phyloP scores from a whole-genome alignment of 1,140 invertebrate genomes.

The Zaprionus lachaisei region DNA sequence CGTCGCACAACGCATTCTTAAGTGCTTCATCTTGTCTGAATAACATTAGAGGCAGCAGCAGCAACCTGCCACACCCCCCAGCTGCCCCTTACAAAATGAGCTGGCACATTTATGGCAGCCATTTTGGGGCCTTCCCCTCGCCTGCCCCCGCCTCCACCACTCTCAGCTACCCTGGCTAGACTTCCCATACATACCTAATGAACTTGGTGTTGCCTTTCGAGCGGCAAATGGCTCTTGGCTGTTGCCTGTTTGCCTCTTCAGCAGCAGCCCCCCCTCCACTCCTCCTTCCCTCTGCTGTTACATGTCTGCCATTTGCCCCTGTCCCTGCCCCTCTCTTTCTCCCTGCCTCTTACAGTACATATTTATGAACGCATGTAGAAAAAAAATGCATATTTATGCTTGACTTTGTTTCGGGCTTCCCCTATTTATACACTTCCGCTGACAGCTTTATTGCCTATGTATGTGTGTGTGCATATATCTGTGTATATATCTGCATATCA shows the following conservation, averaged over 20 bases:
- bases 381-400: conserved; percentile 58
- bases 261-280: neutral
- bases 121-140: conserved; percentile 57
- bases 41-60: conserved; percentile 65
- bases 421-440: conserved; percentile 42
- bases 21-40: conserved; percentile 81
- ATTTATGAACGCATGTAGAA: conserved; percentile 47
- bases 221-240: conserved; percentile 39
- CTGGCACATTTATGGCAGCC: conserved; percentile 78
- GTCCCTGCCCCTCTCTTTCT: neutral
- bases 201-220: conserved; percentile 68
- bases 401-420: conserved; percentile 24
- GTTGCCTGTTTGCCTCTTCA: conserved; percentile 40
- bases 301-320: neutral
- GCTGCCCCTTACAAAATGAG: conserved; percentile 55
- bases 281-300: neutral
- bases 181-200: conserved; percentile 75
- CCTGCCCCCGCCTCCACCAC: conserved; percentile 17
- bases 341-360: neutral
- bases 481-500: neutral
- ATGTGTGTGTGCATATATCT: neutral
- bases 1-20: conserved; percentile 74
- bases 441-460: conserved; percentile 38
- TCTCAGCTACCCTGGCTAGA: conserved; percentile 11
- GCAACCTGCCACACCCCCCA: conserved; percentile 27